Evolutionary conservation across 2,888 invertebrate genomes (phyloP), one percentile per base, ranked within the genome.

Genomic region (Geophilus truncorum): DNA sequence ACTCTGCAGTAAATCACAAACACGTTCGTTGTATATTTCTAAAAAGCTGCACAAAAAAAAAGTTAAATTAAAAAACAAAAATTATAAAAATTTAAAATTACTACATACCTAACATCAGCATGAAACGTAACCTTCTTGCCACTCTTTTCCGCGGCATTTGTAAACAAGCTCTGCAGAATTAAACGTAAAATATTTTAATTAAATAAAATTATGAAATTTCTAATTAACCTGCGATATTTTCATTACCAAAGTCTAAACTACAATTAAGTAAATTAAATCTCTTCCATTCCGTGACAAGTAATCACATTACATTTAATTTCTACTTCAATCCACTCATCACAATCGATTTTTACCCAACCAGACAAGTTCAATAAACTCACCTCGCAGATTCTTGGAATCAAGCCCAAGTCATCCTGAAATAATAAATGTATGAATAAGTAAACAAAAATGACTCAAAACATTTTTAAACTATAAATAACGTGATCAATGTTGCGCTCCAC

Each of bases 1-100:
- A 12, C 77, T 78, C 32, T 84, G 83, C 78, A 94, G 86, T 82
- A 94, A 87, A 86, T 94, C 94, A 83, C 92, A 90, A n/a, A 94
- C 93, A 83, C 91, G 87, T 85, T 90, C 90, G 84, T 90, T 90
- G 86, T 90, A 90, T 83, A 90, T 90, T 84, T 90, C 90, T 83
- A 90, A 85, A 84, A 89, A 90, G 84, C 88, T 88, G 34, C 25
- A 21, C 9, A 15, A 18, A 75, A 30, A 78, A 28, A 34, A 18
- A 82, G 9, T 3, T 28, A 78, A 81, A 81, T 30, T 7, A n/a
- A 1, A 25, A 6, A 76, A 28, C 10, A 34, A 23, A 32, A 30
- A 1, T 18, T 12, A 77, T 18, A 10, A 0, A 78, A 36, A 23
- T 9, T 9, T 78, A 23, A 0, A 40, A 40, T 23, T 51, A 6